Base-by-base conservation (phyloP, 2,113 vertebrate genomes). In the Podarcis muralis region DNA sequence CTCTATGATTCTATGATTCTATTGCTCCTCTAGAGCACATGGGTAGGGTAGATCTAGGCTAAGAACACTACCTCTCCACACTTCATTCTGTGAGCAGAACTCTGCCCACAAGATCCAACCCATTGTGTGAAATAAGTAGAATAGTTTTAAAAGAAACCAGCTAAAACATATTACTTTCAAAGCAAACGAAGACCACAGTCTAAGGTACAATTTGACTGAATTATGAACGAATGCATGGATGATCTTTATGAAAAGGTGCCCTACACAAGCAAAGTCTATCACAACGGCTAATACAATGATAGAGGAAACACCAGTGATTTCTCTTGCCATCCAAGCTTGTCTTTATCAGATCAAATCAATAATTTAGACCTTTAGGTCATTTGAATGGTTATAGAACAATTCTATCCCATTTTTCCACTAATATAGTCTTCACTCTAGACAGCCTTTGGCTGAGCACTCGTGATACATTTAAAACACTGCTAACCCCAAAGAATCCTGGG, bases 301-400 rank as follows among this genome's bases (percentile, higher is more conserved):
- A 90, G 90, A 3, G 93, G 78, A 92, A 81, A 90, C 35, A 59
- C 15, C 20, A 95, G 95, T 94, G 94, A 92, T 95, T 96, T 91
- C 95, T 95, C 94, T 95, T 95, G 95, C 94, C 93, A 81, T 85
- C 65, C 37, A 65, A 75, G 69, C 35, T 53, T 82, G 32, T 16
- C 71, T 76, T 76, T 62, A 84, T 43, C 25, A 68, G 22, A 22
- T 2, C 13, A 15, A 77, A 27, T 77, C 35, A 22, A 30, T 40
- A 77, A 53, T 83, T 83, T 35, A 83, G 18, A 27, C 8, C 22
- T 65, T 87, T 40, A 30, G 66, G 23, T 37, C 16, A 74, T n/a
- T 4, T 4, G 4, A 62, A n/a, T 6, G 20, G 13, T 69, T 62
- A 76, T 16, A 16, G 20, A 48, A 43, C 27, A 43, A 6, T 40